phyloP scores from a whole-genome alignment of 2,888 invertebrate genomes.

The Phasia obesa region DNA sequence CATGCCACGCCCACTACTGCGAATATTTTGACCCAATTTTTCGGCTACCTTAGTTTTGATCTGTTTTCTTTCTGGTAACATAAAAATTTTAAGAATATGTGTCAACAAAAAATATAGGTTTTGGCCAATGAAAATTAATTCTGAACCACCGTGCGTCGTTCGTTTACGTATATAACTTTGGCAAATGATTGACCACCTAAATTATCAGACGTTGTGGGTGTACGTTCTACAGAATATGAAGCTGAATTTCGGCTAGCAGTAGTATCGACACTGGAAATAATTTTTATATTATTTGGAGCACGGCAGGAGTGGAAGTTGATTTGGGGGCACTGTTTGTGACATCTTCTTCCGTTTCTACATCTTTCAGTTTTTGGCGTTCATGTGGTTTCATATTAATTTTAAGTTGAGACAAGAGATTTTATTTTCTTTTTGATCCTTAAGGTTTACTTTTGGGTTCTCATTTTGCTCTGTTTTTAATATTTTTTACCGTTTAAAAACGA shows the following conservation, averaged over 20 bases:
- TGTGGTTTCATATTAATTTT: slow-evolving; percentile 80
- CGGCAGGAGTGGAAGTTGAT: too few species aligned
- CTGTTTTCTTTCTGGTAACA: too few species aligned
- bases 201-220: slow-evolving; percentile 80
- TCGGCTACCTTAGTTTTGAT: too few species aligned
- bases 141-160: too few species aligned
- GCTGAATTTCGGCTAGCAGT: slow-evolving; percentile 82
- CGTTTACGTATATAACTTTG: slow-evolving; percentile 82
- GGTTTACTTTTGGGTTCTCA: too few species aligned
- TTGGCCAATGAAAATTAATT: too few species aligned
- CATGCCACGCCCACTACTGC: too few species aligned
- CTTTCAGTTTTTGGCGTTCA: slow-evolving; percentile 82
- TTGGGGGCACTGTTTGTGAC: too few species aligned
- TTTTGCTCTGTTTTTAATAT: neutral
- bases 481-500: neutral
- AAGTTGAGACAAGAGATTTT: neutral
- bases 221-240: slow-evolving; percentile 81
- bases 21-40: too few species aligned
- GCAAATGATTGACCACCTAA: slow-evolving; percentile 76
- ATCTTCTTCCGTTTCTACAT: slow-evolving; percentile 81
- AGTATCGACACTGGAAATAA: slow-evolving; percentile 81
- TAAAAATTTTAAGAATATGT: too few species aligned
- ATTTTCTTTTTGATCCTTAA: neutral
- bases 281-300: too few species aligned
- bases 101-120: too few species aligned